A percentile compares a stretch with the other conserved stretches of the same genome.
Evolutionary conservation across 2,113 vertebrate genomes (phyloP).

Genomic region (Bagarius yarrelli): DNA sequence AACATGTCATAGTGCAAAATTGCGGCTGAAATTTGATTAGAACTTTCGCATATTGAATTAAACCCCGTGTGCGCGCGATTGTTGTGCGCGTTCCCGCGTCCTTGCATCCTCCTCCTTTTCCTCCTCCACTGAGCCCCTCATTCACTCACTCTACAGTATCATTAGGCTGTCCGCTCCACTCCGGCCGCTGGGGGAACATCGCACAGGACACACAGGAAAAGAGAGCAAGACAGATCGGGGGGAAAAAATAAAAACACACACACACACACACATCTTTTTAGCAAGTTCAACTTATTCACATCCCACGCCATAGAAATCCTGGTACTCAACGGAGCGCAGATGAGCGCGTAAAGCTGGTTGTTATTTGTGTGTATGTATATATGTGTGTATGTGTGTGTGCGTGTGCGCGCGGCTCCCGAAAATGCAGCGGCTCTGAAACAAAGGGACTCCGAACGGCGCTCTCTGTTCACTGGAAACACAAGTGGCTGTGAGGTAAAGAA

Average conservation of each 20-base stretch:
- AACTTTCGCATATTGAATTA: not conserved
- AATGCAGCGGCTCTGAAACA: constrained; percentile 58
- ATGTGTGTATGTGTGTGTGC: not conserved
- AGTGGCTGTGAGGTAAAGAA: constrained; percentile 23
- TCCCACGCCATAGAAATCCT: not conserved
- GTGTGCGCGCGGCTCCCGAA: constrained; percentile 23
- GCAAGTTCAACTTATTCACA: constrained; percentile 22
- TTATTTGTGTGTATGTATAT: not conserved
- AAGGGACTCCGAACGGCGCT: constrained; percentile 52
- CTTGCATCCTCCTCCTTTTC: constrained; percentile 13
- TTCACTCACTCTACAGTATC: constrained; percentile 29
- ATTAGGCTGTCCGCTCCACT: constrained; percentile 46
- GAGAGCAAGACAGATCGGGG: constrained; percentile 23
- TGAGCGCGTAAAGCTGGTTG: constrained; percentile 3
- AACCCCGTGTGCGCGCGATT: not conserved
- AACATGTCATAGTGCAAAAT: too few relatives aligned
- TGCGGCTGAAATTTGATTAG: too few relatives aligned
- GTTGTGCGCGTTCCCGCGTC: not conserved
- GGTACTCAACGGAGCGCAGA: not conserved
- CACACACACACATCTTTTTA: not conserved
- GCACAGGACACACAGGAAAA: constrained; percentile 24
- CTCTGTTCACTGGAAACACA: constrained; percentile 41
- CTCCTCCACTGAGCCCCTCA: constrained; percentile 28
- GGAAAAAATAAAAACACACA: not conserved
- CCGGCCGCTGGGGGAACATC: constrained; percentile 52